Conservation (phyloP, 1,140 invertebrate genomes). For the Neocloeon triangulifer region DNA sequence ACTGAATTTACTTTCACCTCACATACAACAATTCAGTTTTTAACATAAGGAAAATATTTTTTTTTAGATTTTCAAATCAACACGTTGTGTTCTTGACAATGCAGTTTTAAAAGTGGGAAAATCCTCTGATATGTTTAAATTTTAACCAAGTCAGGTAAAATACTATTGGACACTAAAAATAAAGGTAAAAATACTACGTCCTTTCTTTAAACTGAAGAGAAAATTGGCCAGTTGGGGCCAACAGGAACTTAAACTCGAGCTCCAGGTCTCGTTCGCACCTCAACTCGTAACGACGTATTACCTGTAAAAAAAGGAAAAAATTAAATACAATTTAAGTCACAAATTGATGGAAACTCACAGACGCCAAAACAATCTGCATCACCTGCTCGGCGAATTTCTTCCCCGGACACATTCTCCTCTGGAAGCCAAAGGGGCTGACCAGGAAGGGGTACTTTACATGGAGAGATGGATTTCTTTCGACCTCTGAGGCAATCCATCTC, state of each 20-base stretch:
- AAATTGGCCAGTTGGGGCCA: conserved; percentile 44
- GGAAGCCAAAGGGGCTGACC: conserved; percentile 71
- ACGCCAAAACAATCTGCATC: conserved; percentile 45
- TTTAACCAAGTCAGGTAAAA: no score
- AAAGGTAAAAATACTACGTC: no score
- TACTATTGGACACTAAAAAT: no score
- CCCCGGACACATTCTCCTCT: conserved; percentile 56
- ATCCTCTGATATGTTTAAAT: no score
- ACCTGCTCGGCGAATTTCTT: conserved; percentile 60
- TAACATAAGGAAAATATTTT: no score
- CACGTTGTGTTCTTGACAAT: no score
- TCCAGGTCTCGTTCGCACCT: conserved; percentile 38
- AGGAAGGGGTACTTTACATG: conserved; percentile 25
- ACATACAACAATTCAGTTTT: no score
- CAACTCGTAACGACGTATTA: conserved; percentile 42
- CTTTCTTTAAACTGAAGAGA: conserved; percentile 38
- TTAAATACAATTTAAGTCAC: background rate
- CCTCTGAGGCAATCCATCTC: conserved; percentile 38
- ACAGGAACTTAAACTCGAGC: conserved; percentile 52
- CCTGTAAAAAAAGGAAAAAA: conserved; percentile 19
- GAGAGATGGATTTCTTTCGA: conserved; percentile 15
- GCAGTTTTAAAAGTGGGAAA: no score
- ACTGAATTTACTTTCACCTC: no score
- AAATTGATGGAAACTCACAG: conserved; percentile 21
- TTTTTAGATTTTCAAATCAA: no score